Percentiles rank a stretch among this genome's conserved stretches.
Conservation (phyloP, 2,888 invertebrate species). For the Sphinx pinastri region DNA sequence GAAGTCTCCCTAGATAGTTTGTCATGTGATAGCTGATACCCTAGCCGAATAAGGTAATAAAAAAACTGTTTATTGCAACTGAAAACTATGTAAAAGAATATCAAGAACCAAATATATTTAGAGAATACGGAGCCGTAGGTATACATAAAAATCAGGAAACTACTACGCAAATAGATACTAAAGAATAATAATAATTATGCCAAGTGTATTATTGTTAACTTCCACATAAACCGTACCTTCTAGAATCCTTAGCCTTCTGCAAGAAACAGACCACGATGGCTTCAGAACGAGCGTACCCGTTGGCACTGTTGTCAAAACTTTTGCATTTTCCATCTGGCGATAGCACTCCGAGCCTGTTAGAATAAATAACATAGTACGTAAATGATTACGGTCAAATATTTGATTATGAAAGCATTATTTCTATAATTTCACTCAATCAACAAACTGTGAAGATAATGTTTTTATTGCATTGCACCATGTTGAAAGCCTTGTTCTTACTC, state of each 20-base stretch:
- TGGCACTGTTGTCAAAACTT: conserved; percentile 93
- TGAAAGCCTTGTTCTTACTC: no score
- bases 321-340: conserved; percentile 94
- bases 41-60: no score
- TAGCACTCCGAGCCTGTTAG: conserved; percentile 87
- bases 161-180: no score
- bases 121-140: not conserved
- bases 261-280: conserved; percentile 88
- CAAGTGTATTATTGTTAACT: not conserved
- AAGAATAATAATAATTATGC: no score
- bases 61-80: no score
- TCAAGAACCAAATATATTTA: no score
- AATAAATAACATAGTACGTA: not conserved
- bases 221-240: conserved; percentile 60
- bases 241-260: conserved; percentile 88
- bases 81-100: no score
- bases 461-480: no score
- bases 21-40: not conserved
- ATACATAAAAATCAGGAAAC: not conserved
- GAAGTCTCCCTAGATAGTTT: not conserved
- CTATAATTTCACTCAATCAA: no score
- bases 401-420: no score
- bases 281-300: conserved; percentile 94
- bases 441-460: no score
- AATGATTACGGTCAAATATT: no score